Evolutionary conservation across 2,797 vertebrate genomes (phyloP), one percentile per base, ranked within the genome.

Genomic region (Hozukius guyotensis): DNA sequence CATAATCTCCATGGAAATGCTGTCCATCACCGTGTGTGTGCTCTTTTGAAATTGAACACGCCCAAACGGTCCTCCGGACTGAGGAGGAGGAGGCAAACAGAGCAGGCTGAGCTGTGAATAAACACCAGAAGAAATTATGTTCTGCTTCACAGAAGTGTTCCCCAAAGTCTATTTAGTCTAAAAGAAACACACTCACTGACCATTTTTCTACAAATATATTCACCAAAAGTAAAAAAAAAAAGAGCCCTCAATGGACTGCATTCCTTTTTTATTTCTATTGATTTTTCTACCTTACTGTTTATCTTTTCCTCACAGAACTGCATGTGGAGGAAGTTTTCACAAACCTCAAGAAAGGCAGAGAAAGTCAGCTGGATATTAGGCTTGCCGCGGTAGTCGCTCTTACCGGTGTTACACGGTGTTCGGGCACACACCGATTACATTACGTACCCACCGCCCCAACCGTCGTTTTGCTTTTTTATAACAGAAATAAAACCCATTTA

Each of bases 1-100:
- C 80, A 87, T 81, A 76, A 88, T 92, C 91, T 90, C 85, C 46
- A 85, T 79, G 88, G 85, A 92, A 83, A 89, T 82, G 81, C 83
- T 84, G 83, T 84, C 88, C 62, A 72, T 91, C 82, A 84, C 46
- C 20, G 34, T 4, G n/a, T 18, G 53, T 64, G 38, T 29, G 42
- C 42, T 10, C 57, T 29, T 60, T 60, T 25, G 4, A 70, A 72
- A 75, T 59, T 1, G 20, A 82, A 80, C 42, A 63, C 75, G 80
- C 34, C 76, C 10, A 59, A 72, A 61, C 18, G 11, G 55, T 64
- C 13, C 22, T 59, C 20, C 22, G 29, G 64, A 53, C 42, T 46
- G 42, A 46, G 42, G 14, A n/a, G 9, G 56, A 61, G 9, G 56
- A 57, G 20, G 42, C 66, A 78, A 71, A 82, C 16, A 10, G 25